These are phyloP conservation scores for Lordiphosa stackelbergi DNA, from an alignment of 1,140 invertebrate genomes.

Conservation along the genomic window DNA sequence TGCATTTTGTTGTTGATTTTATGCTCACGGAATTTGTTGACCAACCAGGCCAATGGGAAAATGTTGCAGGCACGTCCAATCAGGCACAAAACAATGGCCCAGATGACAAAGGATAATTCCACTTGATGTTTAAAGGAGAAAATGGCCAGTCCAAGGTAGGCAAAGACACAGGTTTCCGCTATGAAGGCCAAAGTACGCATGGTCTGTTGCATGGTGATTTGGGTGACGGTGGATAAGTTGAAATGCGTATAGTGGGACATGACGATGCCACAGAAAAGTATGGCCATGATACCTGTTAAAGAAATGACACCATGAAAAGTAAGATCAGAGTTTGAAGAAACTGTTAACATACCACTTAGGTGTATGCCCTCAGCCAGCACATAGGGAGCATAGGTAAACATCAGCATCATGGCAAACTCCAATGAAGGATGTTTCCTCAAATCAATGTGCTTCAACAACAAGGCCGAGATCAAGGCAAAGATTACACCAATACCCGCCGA, in stretches of 20 bases:
- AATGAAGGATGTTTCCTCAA: slow-evolving; percentile 97
- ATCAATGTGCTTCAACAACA: slow-evolving; percentile 97
- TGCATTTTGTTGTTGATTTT: slow-evolving; percentile 99
- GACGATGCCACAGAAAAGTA: slow-evolving; percentile 98
- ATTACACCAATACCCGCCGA: slow-evolving; percentile 97
- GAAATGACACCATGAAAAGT: too few relatives aligned
- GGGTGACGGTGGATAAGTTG: slow-evolving; percentile 97
- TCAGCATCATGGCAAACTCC: slow-evolving; percentile 98
- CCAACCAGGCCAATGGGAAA: slow-evolving; percentile 94
- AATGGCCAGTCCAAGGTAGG: slow-evolving; percentile 97
- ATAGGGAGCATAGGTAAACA: slow-evolving; percentile 99
- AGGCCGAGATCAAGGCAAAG: slow-evolving; percentile 95
- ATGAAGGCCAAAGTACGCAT: slow-evolving; percentile 98
- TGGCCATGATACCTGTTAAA: slow-evolving; percentile 92
- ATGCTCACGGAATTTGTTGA: slow-evolving; percentile 97
- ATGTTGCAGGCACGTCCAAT: slow-evolving; percentile 97
- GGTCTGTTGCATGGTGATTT: slow-evolving; percentile 99
- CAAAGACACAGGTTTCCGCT: slow-evolving; percentile 99
- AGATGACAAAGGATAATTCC: slow-evolving; percentile 90
- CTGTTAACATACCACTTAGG: slow-evolving; percentile 80
- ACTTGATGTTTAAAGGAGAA: slow-evolving; percentile 95
- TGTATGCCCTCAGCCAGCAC: slow-evolving; percentile 93
- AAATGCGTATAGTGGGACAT: slow-evolving; percentile 99
- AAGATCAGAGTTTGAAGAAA: too few relatives aligned
- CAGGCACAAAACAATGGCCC: slow-evolving; percentile 95